These are phyloP conservation scores for Ctenosaura bakeri DNA, from an alignment of 2,797 vertebrate genomes.

Conservation along the genomic window DNA sequence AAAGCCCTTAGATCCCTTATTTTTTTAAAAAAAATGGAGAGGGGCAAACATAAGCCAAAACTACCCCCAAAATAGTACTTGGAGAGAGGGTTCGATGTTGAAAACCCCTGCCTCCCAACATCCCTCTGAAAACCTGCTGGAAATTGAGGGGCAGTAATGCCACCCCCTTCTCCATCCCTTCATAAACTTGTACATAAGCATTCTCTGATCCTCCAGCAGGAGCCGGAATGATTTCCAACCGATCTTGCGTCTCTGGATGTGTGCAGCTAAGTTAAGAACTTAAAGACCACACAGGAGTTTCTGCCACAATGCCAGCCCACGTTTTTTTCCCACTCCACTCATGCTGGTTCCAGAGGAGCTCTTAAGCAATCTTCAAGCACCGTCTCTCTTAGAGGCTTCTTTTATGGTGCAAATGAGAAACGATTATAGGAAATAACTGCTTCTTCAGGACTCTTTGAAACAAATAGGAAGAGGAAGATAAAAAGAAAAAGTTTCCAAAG, in stretches of 20 bases:
- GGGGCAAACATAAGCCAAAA: too few species aligned
- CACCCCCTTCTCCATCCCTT: too few species aligned
- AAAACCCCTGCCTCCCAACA: too few species aligned
- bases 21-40: too few species aligned
- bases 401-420: conserved; percentile 17
- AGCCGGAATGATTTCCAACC: not conserved
- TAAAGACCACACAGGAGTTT: not conserved
- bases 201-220: not conserved
- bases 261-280: conserved; percentile 12
- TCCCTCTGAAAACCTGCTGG: too few species aligned
- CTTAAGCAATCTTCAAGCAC: conserved; percentile 10
- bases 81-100: too few species aligned
- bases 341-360: conserved; percentile 31
- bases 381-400: conserved; percentile 31
- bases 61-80: too few species aligned
- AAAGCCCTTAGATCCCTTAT: not conserved
- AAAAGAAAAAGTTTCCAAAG: not conserved
- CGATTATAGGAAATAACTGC: conserved; percentile 6
- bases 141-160: too few species aligned
- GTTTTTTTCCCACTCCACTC: not conserved
- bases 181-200: not conserved
- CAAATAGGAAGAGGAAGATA: not conserved
- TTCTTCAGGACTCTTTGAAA: not conserved
- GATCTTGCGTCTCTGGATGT: not conserved
- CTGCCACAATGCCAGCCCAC: conserved; percentile 13